Evolutionary conservation across 2,113 vertebrate species (phyloP).

Genomic region (Bos javanicus): DNA sequence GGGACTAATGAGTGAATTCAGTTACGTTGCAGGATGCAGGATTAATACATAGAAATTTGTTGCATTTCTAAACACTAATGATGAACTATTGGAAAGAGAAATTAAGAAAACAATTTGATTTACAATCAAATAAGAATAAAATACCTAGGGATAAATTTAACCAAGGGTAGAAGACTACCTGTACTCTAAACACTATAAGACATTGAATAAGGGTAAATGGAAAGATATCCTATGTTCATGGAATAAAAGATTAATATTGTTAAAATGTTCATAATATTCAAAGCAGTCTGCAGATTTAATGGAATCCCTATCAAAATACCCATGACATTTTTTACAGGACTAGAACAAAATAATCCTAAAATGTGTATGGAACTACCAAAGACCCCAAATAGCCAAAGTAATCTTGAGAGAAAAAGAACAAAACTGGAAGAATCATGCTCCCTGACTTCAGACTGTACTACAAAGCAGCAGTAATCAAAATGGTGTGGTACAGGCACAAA

Average conservation of each 20-base stretch:
- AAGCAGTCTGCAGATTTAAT: not conserved
- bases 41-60: not conserved
- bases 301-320: not conserved
- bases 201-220: not conserved
- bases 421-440: not conserved
- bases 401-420: not conserved
- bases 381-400: not conserved
- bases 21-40: not conserved
- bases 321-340: not conserved
- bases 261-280: not conserved
- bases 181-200: not conserved
- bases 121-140: not conserved
- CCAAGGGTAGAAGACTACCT: not conserved
- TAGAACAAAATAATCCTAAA: not conserved
- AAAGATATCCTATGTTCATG: not conserved
- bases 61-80: not conserved
- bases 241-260: not conserved
- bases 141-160: not conserved
- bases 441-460: not conserved
- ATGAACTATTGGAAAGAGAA: not conserved
- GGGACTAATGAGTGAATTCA: not conserved
- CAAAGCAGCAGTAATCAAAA: not conserved
- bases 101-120: not conserved
- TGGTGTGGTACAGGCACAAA: not conserved
- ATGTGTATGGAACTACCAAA: not conserved